These are phyloP conservation scores for Campylomormyrus numenius DNA, from an alignment of 2,113 vertebrate species.

Conservation along the genomic window DNA sequence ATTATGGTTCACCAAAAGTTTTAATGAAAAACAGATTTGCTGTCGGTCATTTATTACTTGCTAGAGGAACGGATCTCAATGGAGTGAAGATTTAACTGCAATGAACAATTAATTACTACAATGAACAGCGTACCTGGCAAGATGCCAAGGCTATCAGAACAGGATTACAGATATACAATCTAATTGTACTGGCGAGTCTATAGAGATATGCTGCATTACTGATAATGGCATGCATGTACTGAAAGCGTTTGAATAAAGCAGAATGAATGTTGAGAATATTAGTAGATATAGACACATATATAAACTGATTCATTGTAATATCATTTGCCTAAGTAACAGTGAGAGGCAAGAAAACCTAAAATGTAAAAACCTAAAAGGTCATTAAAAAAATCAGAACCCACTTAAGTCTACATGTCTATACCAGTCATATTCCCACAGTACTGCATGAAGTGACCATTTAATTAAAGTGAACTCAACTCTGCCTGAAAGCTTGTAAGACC, in stretches of 20 bases:
- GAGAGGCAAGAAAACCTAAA: not conserved
- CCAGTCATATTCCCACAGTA: not conserved
- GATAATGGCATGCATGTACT: not conserved
- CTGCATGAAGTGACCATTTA: not conserved
- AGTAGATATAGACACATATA: not conserved
- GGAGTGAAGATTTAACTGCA: not conserved
- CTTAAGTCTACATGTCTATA: not conserved
- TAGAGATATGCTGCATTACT: not conserved
- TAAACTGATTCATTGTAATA: not conserved
- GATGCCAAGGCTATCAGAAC: slow-evolving; percentile 3
- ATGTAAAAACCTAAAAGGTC: not conserved
- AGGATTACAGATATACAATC: not conserved
- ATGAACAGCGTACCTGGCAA: slow-evolving; percentile 2
- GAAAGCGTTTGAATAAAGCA: not conserved
- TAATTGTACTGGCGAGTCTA: not conserved
- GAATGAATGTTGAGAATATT: not conserved
- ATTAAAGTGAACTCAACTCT: not conserved
- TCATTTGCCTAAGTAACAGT: not conserved
- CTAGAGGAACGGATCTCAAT: not conserved
- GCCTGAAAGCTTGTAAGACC: not conserved
- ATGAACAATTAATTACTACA: not conserved
- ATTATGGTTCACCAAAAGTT: not conserved
- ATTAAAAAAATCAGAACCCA: not conserved
- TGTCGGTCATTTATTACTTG: not conserved
- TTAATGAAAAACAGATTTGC: not conserved